Conservation (phyloP, 2,113 vertebrate species). For the Aegotheles bennettii region DNA sequence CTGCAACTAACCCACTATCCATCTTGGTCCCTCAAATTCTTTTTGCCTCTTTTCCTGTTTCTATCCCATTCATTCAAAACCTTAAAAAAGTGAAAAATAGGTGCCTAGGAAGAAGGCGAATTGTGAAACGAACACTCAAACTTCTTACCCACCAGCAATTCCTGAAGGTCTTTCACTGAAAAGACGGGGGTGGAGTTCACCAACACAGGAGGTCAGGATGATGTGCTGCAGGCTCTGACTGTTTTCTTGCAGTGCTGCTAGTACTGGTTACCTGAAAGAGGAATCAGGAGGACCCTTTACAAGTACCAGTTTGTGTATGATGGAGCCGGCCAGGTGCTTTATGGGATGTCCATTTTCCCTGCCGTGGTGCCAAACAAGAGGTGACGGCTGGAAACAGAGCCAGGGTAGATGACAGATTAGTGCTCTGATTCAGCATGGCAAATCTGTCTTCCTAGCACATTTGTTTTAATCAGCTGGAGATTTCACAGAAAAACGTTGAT, state of each 20-base stretch:
- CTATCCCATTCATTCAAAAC: not conserved
- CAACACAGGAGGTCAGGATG: not conserved
- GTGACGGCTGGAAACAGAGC: not conserved
- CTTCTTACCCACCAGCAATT: not conserved
- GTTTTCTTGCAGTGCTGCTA: not conserved
- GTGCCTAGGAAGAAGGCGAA: not conserved
- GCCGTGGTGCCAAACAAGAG: rapidly evolving
- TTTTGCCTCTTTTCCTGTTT: not conserved
- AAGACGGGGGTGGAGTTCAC: not conserved
- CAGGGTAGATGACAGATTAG: not conserved
- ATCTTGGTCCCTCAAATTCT: not conserved
- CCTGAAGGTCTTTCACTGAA: not conserved
- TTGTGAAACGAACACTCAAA: not conserved
- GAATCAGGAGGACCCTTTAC: not conserved
- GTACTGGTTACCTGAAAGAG: not conserved
- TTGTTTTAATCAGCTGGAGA: not conserved
- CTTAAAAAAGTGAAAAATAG: not conserved
- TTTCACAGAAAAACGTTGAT: not conserved
- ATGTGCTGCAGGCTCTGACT: not conserved
- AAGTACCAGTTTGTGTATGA: not conserved
- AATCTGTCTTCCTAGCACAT: not conserved
- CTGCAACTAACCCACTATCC: not conserved
- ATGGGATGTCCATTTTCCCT: not conserved
- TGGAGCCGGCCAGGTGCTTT: not conserved
- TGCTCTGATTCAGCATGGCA: not conserved